A percentile compares a stretch with the other conserved stretches of the same genome.
Evolutionary conservation across 1,140 invertebrate species (phyloP).

Genomic region (Brachionus calyciflorus): DNA sequence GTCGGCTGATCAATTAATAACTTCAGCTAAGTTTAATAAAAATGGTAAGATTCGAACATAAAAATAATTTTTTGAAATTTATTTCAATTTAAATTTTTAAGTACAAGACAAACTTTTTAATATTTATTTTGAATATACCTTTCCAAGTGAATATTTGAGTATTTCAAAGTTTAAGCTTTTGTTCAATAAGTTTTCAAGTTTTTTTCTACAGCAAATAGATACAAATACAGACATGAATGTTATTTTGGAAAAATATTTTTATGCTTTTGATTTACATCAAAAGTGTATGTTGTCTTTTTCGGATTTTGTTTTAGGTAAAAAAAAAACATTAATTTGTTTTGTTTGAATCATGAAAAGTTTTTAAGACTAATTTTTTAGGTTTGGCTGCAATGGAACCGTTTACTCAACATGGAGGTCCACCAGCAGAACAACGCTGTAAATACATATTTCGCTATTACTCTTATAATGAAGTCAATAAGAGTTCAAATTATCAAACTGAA

Average conservation of each 20-base stretch:
- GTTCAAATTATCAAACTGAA: background rate
- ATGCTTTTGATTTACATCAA: conserved; percentile 37
- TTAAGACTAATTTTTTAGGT: conserved; percentile 50
- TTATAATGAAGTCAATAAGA: conserved; percentile 61
- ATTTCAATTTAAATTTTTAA: too few species aligned
- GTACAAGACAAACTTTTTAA: conserved; percentile 27
- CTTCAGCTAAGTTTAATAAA: conserved; percentile 54
- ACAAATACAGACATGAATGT: background rate
- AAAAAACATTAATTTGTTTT: too few species aligned
- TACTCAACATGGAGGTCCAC: conserved; percentile 64
- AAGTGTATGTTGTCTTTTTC: background rate
- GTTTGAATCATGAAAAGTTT: background rate
- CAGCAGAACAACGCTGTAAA: conserved; percentile 64
- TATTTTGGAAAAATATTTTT: conserved; percentile 23
- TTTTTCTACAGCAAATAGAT: conserved; percentile 24
- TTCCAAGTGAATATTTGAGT: conserved; percentile 47
- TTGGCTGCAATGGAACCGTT: conserved; percentile 63
- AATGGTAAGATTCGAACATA: too few species aligned
- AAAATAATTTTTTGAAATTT: too few species aligned
- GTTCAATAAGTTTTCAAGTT: background rate
- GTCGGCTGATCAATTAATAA: conserved; percentile 54
- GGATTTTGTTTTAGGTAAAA: conserved; percentile 38
- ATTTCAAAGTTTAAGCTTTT: conserved; percentile 16
- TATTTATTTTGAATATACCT: conserved; percentile 32
- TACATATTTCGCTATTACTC: conserved; percentile 65